Conservation (phyloP, 1,140 invertebrate species). For the Lordiphosa collinella region DNA sequence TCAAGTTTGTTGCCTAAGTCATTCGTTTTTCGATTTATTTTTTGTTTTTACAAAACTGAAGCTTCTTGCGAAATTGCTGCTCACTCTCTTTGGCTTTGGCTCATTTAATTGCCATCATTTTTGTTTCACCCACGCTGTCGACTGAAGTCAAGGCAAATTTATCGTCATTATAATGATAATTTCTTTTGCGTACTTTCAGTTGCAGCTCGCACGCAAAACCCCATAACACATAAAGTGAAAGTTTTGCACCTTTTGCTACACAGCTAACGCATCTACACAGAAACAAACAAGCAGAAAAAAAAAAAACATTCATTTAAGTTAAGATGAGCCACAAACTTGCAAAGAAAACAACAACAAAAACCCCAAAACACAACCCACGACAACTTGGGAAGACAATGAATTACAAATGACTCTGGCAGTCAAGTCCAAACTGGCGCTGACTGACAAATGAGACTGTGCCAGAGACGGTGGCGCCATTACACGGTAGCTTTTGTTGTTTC, state of each 20-base stretch:
- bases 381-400: constrained; percentile 51
- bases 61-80: background rate
- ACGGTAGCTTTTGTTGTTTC: constrained; percentile 7
- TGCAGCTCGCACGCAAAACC: constrained; percentile 62
- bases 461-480: constrained; percentile 9
- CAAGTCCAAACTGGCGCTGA: constrained; percentile 45
- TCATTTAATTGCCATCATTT: constrained; percentile 61
- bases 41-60: constrained; percentile 9
- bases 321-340: constrained; percentile 57
- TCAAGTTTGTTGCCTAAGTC: constrained; percentile 46
- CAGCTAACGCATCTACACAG: constrained; percentile 52
- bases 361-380: constrained; percentile 26
- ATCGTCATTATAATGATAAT: constrained; percentile 73
- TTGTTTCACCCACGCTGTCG: constrained; percentile 41
- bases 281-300: constrained; percentile 52
- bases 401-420: constrained; percentile 63
- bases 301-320: constrained; percentile 34
- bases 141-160: constrained; percentile 50
- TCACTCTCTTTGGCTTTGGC: constrained; percentile 26
- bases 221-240: constrained; percentile 72
- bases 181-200: constrained; percentile 42
- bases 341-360: constrained; percentile 25
- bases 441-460: constrained; percentile 64
- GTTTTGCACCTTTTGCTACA: constrained; percentile 62
- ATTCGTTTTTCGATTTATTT: constrained; percentile 25